A percentile compares a stretch with the other conserved stretches of the same genome.
Evolutionary conservation across 2,113 vertebrate genomes (phyloP).

Genomic region (Rattus norvegicus): GRCr8 NC_086024.1:137520001-137520500

Average conservation of each 20-base stretch:
- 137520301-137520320: neutral
- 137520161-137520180: neutral
- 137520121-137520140: neutral
- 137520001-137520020: fast-evolving
- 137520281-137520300: neutral
- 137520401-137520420: neutral
- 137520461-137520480: neutral
- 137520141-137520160: neutral
- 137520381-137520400: neutral
- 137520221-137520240: neutral
- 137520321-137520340: neutral
- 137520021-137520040: neutral
- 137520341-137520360: neutral
- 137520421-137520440: neutral
- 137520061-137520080: fast-evolving
- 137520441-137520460: neutral
- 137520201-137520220: neutral
- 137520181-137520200: too few relatives aligned
- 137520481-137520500: neutral
- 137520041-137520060: fast-evolving
- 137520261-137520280: neutral
- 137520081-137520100: neutral
- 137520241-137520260: neutral
- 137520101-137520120: neutral
- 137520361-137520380: too few relatives aligned